phyloP scores from a whole-genome alignment of 1,140 invertebrate species.

The Trichogramma pretiosum region DNA sequence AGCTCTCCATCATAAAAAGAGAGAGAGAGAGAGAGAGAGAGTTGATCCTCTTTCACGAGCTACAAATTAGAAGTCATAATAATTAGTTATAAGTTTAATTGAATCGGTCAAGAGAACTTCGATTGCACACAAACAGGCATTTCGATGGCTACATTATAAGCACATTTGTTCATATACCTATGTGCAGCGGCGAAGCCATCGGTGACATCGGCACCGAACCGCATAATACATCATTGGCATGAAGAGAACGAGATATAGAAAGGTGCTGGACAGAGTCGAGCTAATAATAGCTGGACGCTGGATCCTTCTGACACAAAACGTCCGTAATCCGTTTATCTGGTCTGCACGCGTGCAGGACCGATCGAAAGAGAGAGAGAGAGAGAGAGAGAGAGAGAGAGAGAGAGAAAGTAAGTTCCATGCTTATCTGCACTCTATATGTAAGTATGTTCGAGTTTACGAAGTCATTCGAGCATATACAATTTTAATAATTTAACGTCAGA shows the following conservation, averaged over 20 bases:
- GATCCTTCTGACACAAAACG: conserved; percentile 43
- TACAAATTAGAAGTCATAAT: conserved; percentile 40
- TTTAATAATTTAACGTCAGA: no score
- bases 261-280: background rate
- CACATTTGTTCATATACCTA: no score
- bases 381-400: background rate
- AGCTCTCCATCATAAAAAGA: no score
- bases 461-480: no score
- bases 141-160: no score
- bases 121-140: no score
- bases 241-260: conserved; percentile 17
- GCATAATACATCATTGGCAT: conserved; percentile 40
- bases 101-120: no score
- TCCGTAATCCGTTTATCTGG: conserved; percentile 44
- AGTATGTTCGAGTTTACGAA: no score
- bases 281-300: conserved; percentile 18
- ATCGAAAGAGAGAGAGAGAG: background rate
- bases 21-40: background rate
- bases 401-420: no score
- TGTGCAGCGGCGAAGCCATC: conserved; percentile 23
- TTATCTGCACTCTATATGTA: no score
- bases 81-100: conserved; percentile 43
- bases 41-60: background rate
- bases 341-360: conserved; percentile 33
- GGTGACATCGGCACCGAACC: conserved; percentile 33